phyloP scores from a whole-genome alignment of 1,140 invertebrate species.

The Trialeurodes vaporariorum region DNA sequence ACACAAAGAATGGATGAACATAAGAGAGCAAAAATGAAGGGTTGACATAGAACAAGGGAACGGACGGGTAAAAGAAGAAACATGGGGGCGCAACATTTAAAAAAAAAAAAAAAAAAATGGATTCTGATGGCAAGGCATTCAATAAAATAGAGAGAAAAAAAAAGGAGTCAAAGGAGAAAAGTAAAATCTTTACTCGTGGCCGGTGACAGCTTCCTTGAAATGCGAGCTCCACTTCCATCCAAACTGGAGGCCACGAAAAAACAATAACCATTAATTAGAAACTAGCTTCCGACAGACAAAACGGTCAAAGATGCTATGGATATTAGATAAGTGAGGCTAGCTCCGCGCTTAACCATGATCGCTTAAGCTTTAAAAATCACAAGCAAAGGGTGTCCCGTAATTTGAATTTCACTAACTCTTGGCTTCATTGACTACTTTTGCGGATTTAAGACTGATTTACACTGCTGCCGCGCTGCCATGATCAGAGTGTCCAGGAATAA shows the following conservation, averaged over 20 bases:
- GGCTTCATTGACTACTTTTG: no score
- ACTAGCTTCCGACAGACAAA: no score
- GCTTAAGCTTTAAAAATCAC: no score
- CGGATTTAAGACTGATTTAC: no score
- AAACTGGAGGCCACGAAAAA: constrained; percentile 40
- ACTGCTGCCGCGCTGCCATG: no score
- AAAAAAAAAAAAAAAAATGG: constrained; percentile 21
- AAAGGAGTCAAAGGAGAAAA: constrained; percentile 27
- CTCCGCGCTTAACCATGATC: no score
- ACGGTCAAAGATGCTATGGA: no score
- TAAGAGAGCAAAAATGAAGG: not conserved
- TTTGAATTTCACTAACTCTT: no score
- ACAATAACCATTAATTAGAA: constrained; percentile 17
- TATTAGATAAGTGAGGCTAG: no score
- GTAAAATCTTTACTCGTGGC: constrained; percentile 48
- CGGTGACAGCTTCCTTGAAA: constrained; percentile 82
- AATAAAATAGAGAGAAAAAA: constrained; percentile 24
- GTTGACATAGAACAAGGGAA: constrained; percentile 15
- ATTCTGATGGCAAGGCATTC: not conserved
- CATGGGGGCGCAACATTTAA: constrained; percentile 31
- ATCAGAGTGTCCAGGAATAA: no score
- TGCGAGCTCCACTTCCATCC: constrained; percentile 88
- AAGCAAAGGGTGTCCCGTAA: no score
- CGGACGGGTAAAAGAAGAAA: constrained; percentile 18
- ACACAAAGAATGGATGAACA: not conserved